Percentiles rank a stretch among this genome's conserved stretches.
Evolutionary conservation across 2,888 invertebrate species (phyloP).

Genomic region (Tetragonula carbonaria): DNA sequence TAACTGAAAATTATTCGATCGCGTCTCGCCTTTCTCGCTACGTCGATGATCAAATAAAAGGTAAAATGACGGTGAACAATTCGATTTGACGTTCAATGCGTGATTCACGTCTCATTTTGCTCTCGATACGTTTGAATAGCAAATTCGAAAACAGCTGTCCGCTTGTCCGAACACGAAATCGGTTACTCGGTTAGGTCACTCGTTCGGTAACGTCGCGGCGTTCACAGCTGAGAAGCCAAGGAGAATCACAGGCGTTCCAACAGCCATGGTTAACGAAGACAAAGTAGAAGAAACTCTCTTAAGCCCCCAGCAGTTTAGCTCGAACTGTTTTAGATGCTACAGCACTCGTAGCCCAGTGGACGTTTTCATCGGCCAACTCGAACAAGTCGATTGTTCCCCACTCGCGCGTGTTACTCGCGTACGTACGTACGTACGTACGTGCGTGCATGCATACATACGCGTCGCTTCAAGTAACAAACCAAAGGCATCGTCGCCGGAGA

Average conservation of each 20-base stretch:
- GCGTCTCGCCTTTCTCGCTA: no score
- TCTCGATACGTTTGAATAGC: background rate
- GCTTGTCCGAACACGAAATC: constrained; percentile 4
- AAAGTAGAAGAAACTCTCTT: constrained; percentile 24
- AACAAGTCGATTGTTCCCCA: constrained; percentile 17
- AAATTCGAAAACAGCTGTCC: constrained; percentile 14
- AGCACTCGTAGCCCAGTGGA: background rate
- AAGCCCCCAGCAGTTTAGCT: constrained; percentile 22
- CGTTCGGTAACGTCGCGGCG: background rate
- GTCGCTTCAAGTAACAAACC: background rate
- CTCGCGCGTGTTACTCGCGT: background rate
- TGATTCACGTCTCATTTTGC: background rate
- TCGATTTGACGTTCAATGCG: no score
- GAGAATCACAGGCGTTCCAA: background rate
- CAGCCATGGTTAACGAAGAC: constrained; percentile 20
- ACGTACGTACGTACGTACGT: background rate
- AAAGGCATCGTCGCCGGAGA: background rate
- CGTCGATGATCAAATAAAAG: no score
- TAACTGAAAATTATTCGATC: background rate
- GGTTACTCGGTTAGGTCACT: constrained; percentile 13
- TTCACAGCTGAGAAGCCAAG: constrained; percentile 2
- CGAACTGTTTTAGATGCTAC: constrained; percentile 29
- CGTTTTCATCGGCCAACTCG: constrained; percentile 4
- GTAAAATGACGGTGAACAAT: no score
- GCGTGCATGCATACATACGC: no score